Evolutionary conservation across 2,888 invertebrate genomes (phyloP), one percentile per base, ranked within the genome.

Genomic region (Atethmia centrago): DNA sequence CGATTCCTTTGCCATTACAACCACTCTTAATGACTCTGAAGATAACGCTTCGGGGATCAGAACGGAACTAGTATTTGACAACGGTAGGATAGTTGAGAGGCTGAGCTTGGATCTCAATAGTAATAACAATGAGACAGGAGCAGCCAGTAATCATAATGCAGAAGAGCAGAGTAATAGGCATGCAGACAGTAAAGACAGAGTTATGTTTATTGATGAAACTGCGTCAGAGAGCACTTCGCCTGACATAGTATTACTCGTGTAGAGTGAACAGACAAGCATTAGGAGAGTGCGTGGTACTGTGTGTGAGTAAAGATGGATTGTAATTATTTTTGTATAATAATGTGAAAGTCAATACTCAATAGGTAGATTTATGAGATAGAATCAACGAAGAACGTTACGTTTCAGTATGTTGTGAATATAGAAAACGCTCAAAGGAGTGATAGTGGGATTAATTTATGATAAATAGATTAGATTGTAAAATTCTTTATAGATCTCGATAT

Each of bases 71-170:
- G 77, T 86, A 2, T 86, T 86, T 40, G 83, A 81, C 4, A 82
- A 87, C 45, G 89, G 89, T 19, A 82, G 89, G 56, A 61, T 88
- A 61, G 70, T 89, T 0, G 88, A 88, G 62, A 74, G 86, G 56
- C 71, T 59, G 25, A 74, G 72, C n/a, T 49, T 76, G 58, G 71
- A 82, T 51, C 53, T 65, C 40, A 73, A 75, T 31, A 73, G 55
- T 55, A 51, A 71, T 40, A 59, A 59, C 16, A 55, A 69, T 70
- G 77, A 75, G 12, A 53, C 79, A 21, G 82, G 51, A 36, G 67
- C 53, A 21, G 70, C 71, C 25, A 56, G 40, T 14, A 42, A 19
- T 42, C 72, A 66, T 7, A 65, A 73, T 42, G 71, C 63, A 1
- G 56, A 61, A 51, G 71, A 62, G n/a, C 58, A 36, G 31, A 55